These are phyloP conservation scores for Glaucomys volans DNA, from an alignment of 2,113 vertebrate species.

Conservation along the genomic window DNA sequence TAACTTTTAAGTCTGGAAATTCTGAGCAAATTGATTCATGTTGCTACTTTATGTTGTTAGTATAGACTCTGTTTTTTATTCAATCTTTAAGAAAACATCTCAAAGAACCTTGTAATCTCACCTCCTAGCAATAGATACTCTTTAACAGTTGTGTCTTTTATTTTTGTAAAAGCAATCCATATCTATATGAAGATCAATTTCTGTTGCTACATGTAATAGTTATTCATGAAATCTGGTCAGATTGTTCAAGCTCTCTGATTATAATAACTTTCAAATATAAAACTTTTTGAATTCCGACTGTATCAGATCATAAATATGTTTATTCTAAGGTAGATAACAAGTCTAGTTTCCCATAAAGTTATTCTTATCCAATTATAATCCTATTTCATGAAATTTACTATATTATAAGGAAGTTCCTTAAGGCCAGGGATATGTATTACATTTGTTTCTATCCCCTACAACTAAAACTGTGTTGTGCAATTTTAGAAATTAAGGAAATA, in stretches of 20 bases:
- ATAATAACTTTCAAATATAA: not conserved
- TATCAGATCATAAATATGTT: not conserved
- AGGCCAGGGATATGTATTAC: not conserved
- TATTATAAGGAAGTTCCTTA: constrained; percentile 7
- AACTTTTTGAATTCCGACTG: not conserved
- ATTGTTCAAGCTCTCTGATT: constrained; percentile 38
- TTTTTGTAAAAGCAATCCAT: constrained; percentile 50
- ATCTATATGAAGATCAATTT: constrained; percentile 38
- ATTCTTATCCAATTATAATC: constrained; percentile 18
- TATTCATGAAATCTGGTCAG: not conserved
- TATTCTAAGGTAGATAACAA: not conserved
- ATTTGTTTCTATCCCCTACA: not conserved
- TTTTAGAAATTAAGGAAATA: not conserved
- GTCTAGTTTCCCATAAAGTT: constrained; percentile 44
- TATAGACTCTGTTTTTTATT: constrained; percentile 26
- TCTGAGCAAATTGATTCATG: constrained; percentile 28
- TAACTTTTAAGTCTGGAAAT: constrained; percentile 24
- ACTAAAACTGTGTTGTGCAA: not conserved
- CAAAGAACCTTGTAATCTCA: constrained; percentile 43
- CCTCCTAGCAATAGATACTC: not conserved
- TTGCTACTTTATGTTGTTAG: constrained; percentile 50
- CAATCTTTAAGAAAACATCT: constrained; percentile 48
- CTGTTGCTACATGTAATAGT: not conserved
- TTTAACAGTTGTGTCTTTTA: not conserved
- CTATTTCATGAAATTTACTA: not conserved